phyloP scores from a whole-genome alignment of 2,113 vertebrate species.

The Orcinus orca region DNA sequence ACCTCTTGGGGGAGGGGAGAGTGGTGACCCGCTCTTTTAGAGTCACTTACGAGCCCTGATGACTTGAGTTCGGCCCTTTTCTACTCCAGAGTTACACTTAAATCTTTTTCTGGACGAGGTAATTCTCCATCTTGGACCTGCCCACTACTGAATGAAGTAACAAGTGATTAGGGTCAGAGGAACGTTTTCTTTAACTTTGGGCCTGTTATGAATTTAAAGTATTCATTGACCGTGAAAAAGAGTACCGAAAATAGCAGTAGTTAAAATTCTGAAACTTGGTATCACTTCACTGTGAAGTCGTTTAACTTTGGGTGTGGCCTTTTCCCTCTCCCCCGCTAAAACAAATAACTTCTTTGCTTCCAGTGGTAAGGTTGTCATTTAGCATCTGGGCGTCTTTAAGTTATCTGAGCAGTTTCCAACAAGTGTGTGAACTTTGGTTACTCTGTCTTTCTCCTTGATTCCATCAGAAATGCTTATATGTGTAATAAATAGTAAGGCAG shows the following conservation, averaged over 20 bases:
- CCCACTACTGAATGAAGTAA: neutral
- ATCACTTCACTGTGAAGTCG: constrained; percentile 14
- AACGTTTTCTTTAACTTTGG: neutral
- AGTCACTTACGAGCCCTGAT: rapidly evolving
- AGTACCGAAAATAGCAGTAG: constrained; percentile 19
- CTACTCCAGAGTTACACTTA: neutral
- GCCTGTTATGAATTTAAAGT: neutral
- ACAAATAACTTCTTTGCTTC: neutral
- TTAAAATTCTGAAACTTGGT: constrained; percentile 42
- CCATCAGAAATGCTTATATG: neutral
- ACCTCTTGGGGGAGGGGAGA: neutral
- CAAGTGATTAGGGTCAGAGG: neutral
- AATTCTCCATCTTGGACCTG: constrained; percentile 30
- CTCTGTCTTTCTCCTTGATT: neutral
- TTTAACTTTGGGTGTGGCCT: constrained; percentile 66
- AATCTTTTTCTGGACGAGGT: neutral
- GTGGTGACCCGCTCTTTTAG: rapidly evolving
- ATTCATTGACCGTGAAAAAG: neutral
- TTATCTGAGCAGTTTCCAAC: neutral
- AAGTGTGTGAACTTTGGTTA: neutral
- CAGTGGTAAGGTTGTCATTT: neutral
- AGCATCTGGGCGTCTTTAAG: neutral
- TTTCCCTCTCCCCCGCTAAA: constrained; percentile 9
- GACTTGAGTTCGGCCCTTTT: neutral
- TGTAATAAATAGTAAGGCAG: neutral